phyloP scores from a whole-genome alignment of 2,797 vertebrate species.

The Hyperoplus immaculatus region DNA sequence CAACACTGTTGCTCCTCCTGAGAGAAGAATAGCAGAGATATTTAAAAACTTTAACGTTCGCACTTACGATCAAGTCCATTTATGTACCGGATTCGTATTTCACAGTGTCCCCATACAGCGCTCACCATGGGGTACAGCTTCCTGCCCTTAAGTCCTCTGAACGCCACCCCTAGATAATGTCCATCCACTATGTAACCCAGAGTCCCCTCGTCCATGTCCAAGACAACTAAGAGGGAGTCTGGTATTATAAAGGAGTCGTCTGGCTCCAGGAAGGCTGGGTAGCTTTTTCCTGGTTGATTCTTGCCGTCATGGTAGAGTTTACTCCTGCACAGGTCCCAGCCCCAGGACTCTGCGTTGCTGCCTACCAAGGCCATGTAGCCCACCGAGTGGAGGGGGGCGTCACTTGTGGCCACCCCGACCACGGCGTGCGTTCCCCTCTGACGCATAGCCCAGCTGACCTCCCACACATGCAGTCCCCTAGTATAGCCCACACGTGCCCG shows the following conservation, averaged over 20 bases:
- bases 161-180: constrained; percentile 98
- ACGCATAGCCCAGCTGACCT: constrained; percentile 98
- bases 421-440: constrained; percentile 97
- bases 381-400: constrained; percentile 95
- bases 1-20: neutral
- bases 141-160: constrained; percentile 96
- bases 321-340: constrained; percentile 98
- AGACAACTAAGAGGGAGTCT: constrained; percentile 95
- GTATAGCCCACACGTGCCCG: constrained; percentile 96
- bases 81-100: constrained; percentile 98
- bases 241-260: constrained; percentile 98
- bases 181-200: constrained; percentile 97
- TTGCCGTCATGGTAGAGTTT: constrained; percentile 97
- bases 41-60: constrained; percentile 7
- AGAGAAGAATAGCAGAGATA: neutral
- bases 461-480: constrained; percentile 96
- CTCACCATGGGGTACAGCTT: constrained; percentile 98
- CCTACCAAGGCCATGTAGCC: constrained; percentile 97
- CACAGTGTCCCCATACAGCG: constrained; percentile 99
- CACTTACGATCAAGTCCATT: constrained; percentile 99
- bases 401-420: constrained; percentile 93
- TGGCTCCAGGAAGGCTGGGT: constrained; percentile 93
- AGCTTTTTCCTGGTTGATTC: constrained; percentile 95
- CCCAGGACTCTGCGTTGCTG: constrained; percentile 97
- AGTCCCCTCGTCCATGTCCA: constrained; percentile 99